phyloP scores from a whole-genome alignment of 2,797 vertebrate species.

The Gila robusta region DNA sequence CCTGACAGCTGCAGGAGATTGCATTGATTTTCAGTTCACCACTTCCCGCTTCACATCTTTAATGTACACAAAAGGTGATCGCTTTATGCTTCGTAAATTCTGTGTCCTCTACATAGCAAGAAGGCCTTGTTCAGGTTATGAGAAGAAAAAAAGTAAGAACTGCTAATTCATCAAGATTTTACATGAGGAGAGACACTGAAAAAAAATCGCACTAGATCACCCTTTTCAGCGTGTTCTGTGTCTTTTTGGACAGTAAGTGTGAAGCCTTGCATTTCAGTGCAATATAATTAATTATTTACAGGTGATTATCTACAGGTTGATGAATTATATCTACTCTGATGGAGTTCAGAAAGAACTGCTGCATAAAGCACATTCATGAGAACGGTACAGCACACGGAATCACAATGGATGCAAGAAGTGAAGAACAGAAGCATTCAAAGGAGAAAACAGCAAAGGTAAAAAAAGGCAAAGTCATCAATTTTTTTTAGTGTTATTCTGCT shows the following conservation, averaged over 20 bases:
- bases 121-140: conserved; percentile 18
- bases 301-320: conserved; percentile 45
- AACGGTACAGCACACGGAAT: not conserved
- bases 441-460: not conserved
- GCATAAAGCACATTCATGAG: conserved; percentile 12
- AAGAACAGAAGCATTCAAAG: not conserved
- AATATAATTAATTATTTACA: conserved; percentile 45
- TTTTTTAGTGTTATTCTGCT: not conserved
- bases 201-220: not conserved
- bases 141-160: conserved; percentile 3
- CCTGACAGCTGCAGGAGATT: conserved; percentile 57
- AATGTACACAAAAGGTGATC: conserved; percentile 59
- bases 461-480: conserved; percentile 6
- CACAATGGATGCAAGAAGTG: not conserved
- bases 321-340: conserved; percentile 30
- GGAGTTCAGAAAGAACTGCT: conserved; percentile 18
- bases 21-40: conserved; percentile 64
- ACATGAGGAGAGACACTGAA: not conserved
- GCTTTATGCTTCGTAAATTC: conserved; percentile 59
- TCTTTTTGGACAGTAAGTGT: not conserved
- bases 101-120: conserved; percentile 17
- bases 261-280: conserved; percentile 22
- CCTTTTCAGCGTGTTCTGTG: not conserved
- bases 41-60: conserved; percentile 42
- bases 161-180: conserved; percentile 46